Evolutionary conservation across 2,113 vertebrate species (phyloP).

Genomic region (Heterochromis multidens): DNA sequence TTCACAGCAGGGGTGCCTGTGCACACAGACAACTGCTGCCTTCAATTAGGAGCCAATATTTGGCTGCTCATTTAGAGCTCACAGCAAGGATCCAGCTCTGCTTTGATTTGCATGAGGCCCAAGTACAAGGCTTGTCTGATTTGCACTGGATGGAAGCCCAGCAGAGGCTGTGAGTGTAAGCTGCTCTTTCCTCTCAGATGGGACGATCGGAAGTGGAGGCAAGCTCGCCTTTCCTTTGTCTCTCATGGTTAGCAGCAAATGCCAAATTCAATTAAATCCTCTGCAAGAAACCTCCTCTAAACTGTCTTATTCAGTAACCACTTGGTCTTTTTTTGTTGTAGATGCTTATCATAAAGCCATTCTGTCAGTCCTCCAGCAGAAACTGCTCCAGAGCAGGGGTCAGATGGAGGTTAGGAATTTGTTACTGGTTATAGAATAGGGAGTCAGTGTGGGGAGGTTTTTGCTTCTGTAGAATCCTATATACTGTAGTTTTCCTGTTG

Average conservation of each 20-base stretch:
- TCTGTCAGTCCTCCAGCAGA: background rate
- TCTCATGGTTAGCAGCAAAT: conserved; percentile 29
- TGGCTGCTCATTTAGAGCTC: conserved; percentile 52
- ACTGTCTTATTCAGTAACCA: background rate
- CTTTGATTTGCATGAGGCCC: conserved; percentile 35
- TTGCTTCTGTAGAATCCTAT: background rate
- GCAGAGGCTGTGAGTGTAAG: background rate
- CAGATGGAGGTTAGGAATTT: conserved; percentile 3
- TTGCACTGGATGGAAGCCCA: conserved; percentile 39
- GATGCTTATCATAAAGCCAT: background rate
- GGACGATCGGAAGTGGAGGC: conserved; percentile 12
- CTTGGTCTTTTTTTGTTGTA: background rate
- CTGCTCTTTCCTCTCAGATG: background rate
- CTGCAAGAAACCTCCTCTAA: background rate
- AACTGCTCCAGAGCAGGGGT: background rate
- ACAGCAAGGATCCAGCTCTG: conserved; percentile 39
- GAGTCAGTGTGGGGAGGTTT: background rate
- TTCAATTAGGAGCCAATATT: conserved; percentile 65
- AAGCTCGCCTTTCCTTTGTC: conserved; percentile 5
- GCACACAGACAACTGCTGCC: conserved; percentile 45
- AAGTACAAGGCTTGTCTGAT: conserved; percentile 40
- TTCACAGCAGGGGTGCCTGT: conserved; percentile 40
- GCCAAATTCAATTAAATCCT: conserved; percentile 19
- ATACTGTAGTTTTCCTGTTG: background rate
- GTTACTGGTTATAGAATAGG: background rate